Evolutionary conservation across 2,113 vertebrate species (phyloP), one percentile per base, ranked within the genome.

Genomic region (Emydura subglobosa): DNA sequence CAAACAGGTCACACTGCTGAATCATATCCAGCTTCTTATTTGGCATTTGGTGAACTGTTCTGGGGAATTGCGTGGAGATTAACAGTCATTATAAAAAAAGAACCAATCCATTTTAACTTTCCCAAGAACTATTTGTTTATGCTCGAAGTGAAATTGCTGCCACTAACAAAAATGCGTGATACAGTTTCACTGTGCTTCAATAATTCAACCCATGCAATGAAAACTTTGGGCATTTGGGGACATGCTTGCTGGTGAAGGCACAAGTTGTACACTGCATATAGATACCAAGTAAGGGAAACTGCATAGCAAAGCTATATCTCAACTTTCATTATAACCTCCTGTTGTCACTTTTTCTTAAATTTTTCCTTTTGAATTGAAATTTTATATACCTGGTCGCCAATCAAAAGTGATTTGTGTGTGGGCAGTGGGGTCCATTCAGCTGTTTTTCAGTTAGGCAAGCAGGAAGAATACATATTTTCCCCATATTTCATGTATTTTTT

Each of bases 251-350:
- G 10, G 3, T 31, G 61, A 68, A n/a, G 34, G 16, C 61, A 68
- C 34, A 13, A 11, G 0, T 1, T 4, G 21, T 16, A 44, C 10
- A 0, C 87, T 82, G 25, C 81, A 50, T 53, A 68, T 27, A 13
- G 7, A 2, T 0, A 0, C 44, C 16, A 68, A 55, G n/a, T 51
- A 47, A 72, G 78, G 74, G 31, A 44, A 9, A 51, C 49, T 24
- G 14, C 25, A 51, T 0, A 50, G 87, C 25, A 50, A 74, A 82
- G 10, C 42, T 50, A 17, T 44, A 0, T 0, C 5, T 50, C 57
- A 79, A 24, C 31, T 92, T 95, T 72, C 72, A 25, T 76, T 76
- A 44, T 44, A 44, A 39, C 22, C 39, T 42, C 10, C 39, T 76
- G 10, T 42, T 76, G 39, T 44, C 19, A 42, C 22, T 25, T 39